Evolutionary conservation across 2,888 invertebrate genomes (phyloP), one percentile per base, ranked within the genome.

Genomic region (Anaspis maculata): DNA sequence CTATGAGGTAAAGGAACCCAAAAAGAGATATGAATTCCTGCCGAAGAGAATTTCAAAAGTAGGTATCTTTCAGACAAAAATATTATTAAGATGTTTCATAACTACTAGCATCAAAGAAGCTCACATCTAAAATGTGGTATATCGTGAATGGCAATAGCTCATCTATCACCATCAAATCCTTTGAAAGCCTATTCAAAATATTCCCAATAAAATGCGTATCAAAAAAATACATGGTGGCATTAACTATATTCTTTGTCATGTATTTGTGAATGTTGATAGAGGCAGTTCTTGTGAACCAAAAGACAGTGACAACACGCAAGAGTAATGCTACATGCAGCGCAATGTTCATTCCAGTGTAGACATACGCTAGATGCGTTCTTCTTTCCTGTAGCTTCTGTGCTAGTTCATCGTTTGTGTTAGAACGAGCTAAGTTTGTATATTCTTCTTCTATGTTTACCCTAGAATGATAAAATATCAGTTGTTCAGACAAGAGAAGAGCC

Each of bases 1-100:
- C 76, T 0, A 86, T 77, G 25, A 89, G 77, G 1, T 79, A 68
- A 7, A 82, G 66, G 12, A 86, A 76, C 3, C 83, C 85, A 7
- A 81, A 61, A 24, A 87, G 67, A 48, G 69, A 68, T 2, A 73
- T 55, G 41, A 72, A 66, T 52, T 72, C 70, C 74, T 75, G 26
- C 34, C 45, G 48, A 16, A 14, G 30, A 15, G n/a, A 27, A 37
- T 57, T n/a, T 24, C n/a, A n/a, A n/a, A n/a, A n/a, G n/a, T n/a
- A n/a, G n/a, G n/a, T n/a, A n/a, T n/a, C n/a, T n/a, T n/a, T n/a
- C n/a, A n/a, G n/a, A n/a, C n/a, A n/a, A n/a, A n/a, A n/a, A 12
- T 26, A 12, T 9, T 27, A 9, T 15, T 12, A n/a, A 33, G 9
- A 19, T 13, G 32, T 39, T 39, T 39, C 21, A 26, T 27, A 10